A percentile compares a stretch with the other conserved stretches of the same genome.
Conservation (phyloP, 2,888 invertebrate genomes). For the Neocrepidodera transversa region DNA sequence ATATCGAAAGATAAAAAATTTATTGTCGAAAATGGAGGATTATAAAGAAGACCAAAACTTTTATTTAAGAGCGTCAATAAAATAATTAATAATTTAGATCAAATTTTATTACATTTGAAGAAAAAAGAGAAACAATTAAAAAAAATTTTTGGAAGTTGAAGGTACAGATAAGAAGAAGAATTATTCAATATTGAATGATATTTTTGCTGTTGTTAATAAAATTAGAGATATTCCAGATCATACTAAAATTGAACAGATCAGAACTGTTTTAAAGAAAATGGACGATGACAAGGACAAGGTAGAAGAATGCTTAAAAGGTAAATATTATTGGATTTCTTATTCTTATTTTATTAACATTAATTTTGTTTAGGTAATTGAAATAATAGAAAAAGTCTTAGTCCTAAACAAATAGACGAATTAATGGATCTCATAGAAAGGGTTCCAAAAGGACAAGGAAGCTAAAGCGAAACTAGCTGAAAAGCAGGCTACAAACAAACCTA, state of each 20-base stretch:
- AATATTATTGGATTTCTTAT: too few relatives aligned
- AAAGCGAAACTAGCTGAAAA: constrained; percentile 42
- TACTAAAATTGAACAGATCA: constrained; percentile 79
- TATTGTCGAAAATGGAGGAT: constrained; percentile 87
- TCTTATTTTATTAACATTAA: too few relatives aligned
- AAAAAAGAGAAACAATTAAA: constrained; percentile 73
- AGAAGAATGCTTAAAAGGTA: constrained; percentile 93
- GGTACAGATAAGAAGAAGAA: constrained; percentile 59
- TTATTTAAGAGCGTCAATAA: constrained; percentile 85
- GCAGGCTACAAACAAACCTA: constrained; percentile 28
- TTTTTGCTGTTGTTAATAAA: constrained; percentile 83
- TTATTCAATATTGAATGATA: constrained; percentile 87
- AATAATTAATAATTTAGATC: constrained; percentile 87
- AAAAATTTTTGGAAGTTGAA: constrained; percentile 62
- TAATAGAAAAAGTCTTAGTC: constrained; percentile 84
- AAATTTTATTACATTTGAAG: constrained; percentile 76
- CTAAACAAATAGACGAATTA: constrained; percentile 86
- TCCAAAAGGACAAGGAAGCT: constrained; percentile 62
- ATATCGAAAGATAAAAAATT: constrained; percentile 81
- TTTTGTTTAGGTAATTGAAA: constrained; percentile 80
- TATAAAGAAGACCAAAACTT: constrained; percentile 82
- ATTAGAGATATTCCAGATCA: constrained; percentile 85
- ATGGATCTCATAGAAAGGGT: constrained; percentile 85
- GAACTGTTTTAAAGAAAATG: constrained; percentile 84
- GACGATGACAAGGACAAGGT: constrained; percentile 95